These are phyloP conservation scores for Argyrosomus regius DNA, from an alignment of 2,797 vertebrate species.

Conservation along the genomic window DNA sequence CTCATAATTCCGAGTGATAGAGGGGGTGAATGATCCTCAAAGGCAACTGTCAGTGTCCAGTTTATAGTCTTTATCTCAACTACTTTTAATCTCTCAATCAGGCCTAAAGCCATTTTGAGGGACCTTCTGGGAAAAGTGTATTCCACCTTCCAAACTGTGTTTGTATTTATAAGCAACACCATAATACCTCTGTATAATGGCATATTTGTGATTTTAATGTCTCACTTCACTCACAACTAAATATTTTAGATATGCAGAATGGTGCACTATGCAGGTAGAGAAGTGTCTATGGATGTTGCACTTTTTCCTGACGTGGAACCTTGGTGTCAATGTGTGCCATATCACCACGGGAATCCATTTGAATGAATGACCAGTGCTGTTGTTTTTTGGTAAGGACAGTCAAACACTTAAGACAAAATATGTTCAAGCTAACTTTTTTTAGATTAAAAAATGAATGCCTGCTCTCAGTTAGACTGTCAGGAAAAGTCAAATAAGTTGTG, in stretches of 20 bases:
- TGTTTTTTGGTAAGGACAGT: no score
- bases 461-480: not conserved
- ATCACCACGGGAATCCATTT: not conserved
- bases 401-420: not conserved
- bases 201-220: not conserved
- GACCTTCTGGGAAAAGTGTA: not conserved
- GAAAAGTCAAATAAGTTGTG: not conserved
- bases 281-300: not conserved
- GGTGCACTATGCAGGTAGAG: not conserved
- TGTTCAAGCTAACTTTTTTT: not conserved
- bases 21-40: constrained; percentile 60
- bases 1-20: constrained; percentile 63
- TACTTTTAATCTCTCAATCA: constrained; percentile 48
- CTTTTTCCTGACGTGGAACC: not conserved
- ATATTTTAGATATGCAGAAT: not conserved
- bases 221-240: not conserved
- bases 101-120: constrained; percentile 7
- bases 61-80: constrained; percentile 48
- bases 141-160: not conserved
- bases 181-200: not conserved
- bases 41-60: constrained; percentile 54
- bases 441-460: not conserved
- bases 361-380: not conserved
- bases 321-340: not conserved
- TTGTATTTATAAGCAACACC: not conserved